A percentile compares a stretch with the other conserved stretches of the same genome.
Conservation (phyloP, 2,888 invertebrate species). For the Rhingia rostrata region DNA sequence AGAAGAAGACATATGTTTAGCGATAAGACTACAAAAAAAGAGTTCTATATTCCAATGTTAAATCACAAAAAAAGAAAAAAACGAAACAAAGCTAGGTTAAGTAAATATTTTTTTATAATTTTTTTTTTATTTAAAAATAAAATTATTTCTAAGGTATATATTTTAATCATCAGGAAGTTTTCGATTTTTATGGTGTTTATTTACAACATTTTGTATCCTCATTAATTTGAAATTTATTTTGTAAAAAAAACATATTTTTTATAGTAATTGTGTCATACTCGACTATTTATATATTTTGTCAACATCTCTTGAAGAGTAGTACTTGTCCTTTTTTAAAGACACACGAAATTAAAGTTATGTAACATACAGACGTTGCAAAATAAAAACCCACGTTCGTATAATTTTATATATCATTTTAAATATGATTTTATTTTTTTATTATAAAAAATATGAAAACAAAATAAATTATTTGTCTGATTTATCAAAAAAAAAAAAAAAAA, state of each 20-base stretch:
- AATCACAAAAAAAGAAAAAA: constrained; percentile 17
- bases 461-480: constrained; percentile 61
- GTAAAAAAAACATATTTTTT: no score
- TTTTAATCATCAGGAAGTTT: background rate
- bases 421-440: constrained; percentile 27
- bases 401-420: constrained; percentile 27
- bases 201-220: no score
- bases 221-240: no score
- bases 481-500: constrained; percentile 22
- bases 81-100: constrained; percentile 20
- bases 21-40: constrained; percentile 42
- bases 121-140: background rate
- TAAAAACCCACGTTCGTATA: constrained; percentile 9
- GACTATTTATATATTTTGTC: background rate
- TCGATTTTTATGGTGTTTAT: no score
- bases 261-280: no score
- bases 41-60: constrained; percentile 67
- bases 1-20: constrained; percentile 54
- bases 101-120: background rate
- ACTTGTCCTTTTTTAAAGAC: background rate
- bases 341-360: background rate
- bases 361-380: background rate
- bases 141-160: constrained; percentile 19
- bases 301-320: background rate
- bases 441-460: constrained; percentile 18